A percentile compares a stretch with the other conserved stretches of the same genome.
These are phyloP conservation scores for Rhea americana DNA, from an alignment of 2,113 vertebrate species.

Conservation along the genomic window DNA sequence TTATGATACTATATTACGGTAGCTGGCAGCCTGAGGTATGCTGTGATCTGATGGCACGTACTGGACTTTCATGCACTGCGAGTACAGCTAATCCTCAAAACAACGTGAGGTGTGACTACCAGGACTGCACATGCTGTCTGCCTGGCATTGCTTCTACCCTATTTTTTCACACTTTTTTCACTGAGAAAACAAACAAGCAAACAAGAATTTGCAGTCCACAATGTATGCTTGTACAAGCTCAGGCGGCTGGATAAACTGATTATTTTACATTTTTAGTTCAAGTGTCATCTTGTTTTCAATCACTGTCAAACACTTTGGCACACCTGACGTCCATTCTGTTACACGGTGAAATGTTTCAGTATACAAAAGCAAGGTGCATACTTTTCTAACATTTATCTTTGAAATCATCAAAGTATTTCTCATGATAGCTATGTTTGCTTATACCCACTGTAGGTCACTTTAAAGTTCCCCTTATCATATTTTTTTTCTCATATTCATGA, in stretches of 20 bases:
- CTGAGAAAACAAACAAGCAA: conserved; percentile 32
- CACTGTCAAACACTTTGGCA: conserved; percentile 1
- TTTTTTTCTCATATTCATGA: background rate
- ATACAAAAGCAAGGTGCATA: background rate
- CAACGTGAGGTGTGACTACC: background rate
- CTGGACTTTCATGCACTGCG: background rate
- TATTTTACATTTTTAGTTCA: conserved; percentile 14
- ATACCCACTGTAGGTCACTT: background rate
- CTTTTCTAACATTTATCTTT: background rate
- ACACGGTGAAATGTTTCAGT: background rate
- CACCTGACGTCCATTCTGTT: background rate
- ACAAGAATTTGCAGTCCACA: background rate
- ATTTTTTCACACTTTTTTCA: conserved; percentile 42
- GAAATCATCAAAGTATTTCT: background rate
- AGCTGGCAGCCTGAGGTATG: background rate
- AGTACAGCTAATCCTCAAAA: background rate
- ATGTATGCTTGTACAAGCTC: background rate
- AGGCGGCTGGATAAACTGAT: background rate
- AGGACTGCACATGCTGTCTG: conserved; percentile 4
- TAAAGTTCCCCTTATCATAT: background rate
- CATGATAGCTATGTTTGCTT: background rate
- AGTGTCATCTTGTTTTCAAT: conserved; percentile 18
- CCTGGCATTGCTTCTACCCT: conserved; percentile 6
- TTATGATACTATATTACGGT: background rate
- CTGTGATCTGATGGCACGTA: background rate